Evolutionary conservation across 2,797 vertebrate genomes (phyloP).

Genomic region (Spinus pinus): DNA sequence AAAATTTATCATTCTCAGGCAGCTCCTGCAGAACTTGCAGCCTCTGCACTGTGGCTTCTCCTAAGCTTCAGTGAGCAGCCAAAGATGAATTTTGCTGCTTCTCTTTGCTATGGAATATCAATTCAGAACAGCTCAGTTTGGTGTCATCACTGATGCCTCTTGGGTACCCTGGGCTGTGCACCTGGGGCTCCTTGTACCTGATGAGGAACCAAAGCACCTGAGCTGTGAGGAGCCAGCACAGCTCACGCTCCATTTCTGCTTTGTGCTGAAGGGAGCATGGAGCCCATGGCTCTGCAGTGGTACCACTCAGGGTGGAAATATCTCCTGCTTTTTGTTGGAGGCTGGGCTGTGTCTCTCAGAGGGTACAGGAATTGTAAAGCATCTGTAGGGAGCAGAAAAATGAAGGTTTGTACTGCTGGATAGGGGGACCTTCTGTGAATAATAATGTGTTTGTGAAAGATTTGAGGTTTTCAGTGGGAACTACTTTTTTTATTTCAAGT

Average conservation of each 20-base stretch:
- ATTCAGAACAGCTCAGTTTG: background rate
- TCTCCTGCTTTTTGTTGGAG: background rate
- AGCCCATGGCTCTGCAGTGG: accelerated
- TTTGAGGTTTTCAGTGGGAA: constrained; percentile 27
- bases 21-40: background rate
- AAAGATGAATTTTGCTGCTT: background rate
- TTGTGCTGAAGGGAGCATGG: accelerated
- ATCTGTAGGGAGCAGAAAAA: background rate
- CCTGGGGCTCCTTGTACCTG: background rate
- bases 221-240: background rate
- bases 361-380: background rate
- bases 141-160: background rate
- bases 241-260: background rate
- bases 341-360: background rate
- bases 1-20: background rate
- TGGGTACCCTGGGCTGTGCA: background rate
- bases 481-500: background rate
- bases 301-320: background rate
- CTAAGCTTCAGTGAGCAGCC: background rate
- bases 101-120: background rate
- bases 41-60: background rate
- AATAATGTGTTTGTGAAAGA: background rate
- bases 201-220: accelerated
- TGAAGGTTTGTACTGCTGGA: background rate
- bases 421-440: background rate